Evolutionary conservation across 2,888 invertebrate species (phyloP), one percentile per base, ranked within the genome.

Genomic region (Diaphora mendica): DNA sequence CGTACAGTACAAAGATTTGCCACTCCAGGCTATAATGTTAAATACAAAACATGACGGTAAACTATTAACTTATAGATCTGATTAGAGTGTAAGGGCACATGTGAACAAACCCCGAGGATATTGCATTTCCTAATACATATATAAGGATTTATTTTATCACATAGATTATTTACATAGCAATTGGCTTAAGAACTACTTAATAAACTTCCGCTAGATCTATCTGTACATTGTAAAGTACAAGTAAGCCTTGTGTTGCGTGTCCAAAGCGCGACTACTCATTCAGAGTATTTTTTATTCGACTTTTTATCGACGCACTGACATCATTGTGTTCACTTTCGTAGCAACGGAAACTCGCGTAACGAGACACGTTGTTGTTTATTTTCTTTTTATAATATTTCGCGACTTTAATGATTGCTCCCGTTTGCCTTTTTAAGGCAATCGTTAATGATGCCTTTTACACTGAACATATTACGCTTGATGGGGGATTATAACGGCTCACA

Each of bases 371-470:
- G 90, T 88, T 90, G 90, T 91, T 91, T 92, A 89, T 91, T 92
- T 92, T 92, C 90, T 92, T 92, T 91, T 92, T 93, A 89, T 90
- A 92, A 94, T 94, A 94, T 94, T 93, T 94, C 90, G 87, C 91
- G 90, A 92, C 90, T 94, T 94, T 94, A 94, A 94, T 94, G 92
- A 95, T 93, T 93, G 95, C 92, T 93, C 94, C 90, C 92, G 91
- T 94, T 94, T 90, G 89, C 93, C 95, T 94, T 95, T 94, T 94
- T 93, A 95, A 93, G 95, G 95, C 89, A 89, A 91, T 93, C 94
- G 91, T 94, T 95, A 95, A 95, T 94, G 94, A 95, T 93, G 93
- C 92, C 91, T 94, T 93, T 94, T 95, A 92, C 93, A 92, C 93
- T 90, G 89, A 89, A 91, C 91, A 90, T 91, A 93, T 90, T 91